phyloP scores from a whole-genome alignment of 2,888 invertebrate genomes.

The Nematopogon swammerdamellus region DNA sequence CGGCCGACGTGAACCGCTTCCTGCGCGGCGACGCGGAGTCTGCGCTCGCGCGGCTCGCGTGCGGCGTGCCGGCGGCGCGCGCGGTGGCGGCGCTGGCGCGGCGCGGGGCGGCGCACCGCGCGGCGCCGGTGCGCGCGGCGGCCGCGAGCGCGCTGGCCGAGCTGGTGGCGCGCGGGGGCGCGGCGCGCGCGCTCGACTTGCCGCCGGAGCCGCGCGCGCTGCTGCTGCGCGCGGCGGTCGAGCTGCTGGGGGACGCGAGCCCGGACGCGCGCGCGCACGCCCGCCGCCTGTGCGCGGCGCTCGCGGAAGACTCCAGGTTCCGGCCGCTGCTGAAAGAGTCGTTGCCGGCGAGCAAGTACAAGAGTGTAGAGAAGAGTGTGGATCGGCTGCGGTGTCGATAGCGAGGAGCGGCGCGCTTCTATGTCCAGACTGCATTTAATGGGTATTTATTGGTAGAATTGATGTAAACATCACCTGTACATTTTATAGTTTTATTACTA shows the following conservation, averaged over 20 bases:
- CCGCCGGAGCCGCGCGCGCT: conserved; percentile 76
- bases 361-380: conserved; percentile 81
- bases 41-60: conserved; percentile 79
- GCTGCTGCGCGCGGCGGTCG: conserved; percentile 76
- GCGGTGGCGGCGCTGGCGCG: conserved; percentile 63
- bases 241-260: conserved; percentile 81
- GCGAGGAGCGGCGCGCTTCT: too few relatives aligned
- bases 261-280: conserved; percentile 81
- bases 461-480: too few relatives aligned
- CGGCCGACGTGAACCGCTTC: conserved; percentile 93
- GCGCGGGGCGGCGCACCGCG: conserved; percentile 78
- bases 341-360: conserved; percentile 72
- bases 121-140: conserved; percentile 81
- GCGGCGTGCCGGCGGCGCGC: conserved; percentile 67
- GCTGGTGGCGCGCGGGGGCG: conserved; percentile 70
- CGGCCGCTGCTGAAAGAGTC: conserved; percentile 74
- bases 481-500: too few relatives aligned
- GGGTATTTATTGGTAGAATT: too few relatives aligned
- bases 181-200: conserved; percentile 67
- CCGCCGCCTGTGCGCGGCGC: conserved; percentile 69
- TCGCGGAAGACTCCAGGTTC: conserved; percentile 74
- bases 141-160: conserved; percentile 74
- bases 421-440: too few relatives aligned
- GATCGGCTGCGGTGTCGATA: conserved; percentile 47
- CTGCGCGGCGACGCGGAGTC: conserved; percentile 84